Conservation (phyloP, 2,113 vertebrate genomes). For the Aegithalos caudatus region DNA sequence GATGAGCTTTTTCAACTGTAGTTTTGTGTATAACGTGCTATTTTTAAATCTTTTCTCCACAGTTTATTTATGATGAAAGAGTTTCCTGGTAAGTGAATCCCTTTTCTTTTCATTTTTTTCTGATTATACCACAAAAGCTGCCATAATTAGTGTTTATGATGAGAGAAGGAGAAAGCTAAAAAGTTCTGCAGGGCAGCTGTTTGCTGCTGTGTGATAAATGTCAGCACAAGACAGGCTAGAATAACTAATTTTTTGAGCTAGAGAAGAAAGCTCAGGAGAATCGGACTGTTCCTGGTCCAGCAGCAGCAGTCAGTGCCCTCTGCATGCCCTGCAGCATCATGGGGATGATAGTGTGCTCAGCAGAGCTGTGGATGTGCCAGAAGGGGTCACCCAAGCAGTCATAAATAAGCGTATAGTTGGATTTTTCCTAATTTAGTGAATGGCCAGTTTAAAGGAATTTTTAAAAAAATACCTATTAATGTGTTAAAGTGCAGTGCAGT, state of each 20-base stretch:
- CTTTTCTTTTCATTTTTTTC: not conserved
- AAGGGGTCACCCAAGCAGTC: not conserved
- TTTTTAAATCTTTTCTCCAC: conserved; percentile 45
- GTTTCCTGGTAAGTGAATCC: conserved; percentile 88
- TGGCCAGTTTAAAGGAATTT: not conserved
- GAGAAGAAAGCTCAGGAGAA: not conserved
- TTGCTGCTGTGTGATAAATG: not conserved
- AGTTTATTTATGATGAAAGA: conserved; percentile 98
- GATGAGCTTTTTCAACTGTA: not conserved
- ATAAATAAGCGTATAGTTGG: not conserved
- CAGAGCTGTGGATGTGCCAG: not conserved
- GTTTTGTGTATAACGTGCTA: conserved; percentile 11
- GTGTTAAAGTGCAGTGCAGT: not conserved
- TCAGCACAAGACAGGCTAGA: not conserved
- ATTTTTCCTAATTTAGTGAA: not conserved
- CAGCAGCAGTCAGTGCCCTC: fast-evolving
- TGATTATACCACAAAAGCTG: not conserved
- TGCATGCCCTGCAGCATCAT: not conserved
- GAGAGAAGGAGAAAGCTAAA: not conserved
- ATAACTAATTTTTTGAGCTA: not conserved
- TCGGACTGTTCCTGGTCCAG: not conserved
- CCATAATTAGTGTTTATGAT: not conserved
- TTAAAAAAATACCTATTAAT: not conserved
- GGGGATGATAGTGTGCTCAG: not conserved
- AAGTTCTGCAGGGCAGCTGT: not conserved